Base-by-base conservation (phyloP, 2,113 vertebrate species). In the Eublepharis macularius region DNA sequence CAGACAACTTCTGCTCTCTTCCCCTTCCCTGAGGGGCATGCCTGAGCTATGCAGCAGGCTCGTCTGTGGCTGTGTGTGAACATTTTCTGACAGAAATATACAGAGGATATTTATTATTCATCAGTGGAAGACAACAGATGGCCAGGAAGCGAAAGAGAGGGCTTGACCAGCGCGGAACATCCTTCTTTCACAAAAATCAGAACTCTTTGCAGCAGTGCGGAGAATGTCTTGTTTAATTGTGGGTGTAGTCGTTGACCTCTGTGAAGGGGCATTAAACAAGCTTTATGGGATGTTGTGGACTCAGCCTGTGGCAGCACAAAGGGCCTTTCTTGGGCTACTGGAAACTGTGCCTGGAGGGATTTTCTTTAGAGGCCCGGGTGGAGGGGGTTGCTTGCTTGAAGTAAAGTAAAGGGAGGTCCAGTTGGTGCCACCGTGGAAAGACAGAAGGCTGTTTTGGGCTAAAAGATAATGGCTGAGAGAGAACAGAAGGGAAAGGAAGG, bases 191-290 rank as follows among this genome's bases (percentile, higher is more conserved):
- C 32, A 7, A 51, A 83, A 88, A 85, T 76, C 66, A 87, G 82
- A 87, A 41, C 75, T 87, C 90, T 85, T 88, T 0, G 0, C 4
- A 66, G 92, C 76, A 68, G 80, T 68, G 45, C 65, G 79, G 66
- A 89, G 83, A 13, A 41, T 65, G 73, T 57, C 16, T 1, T 69
- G 12, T 86, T 88, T 90, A 83, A 86, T 91, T 72, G 88, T 65
- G 91, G 91, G 90, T 83, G 88, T 84, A 85, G 88, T 72, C 77
- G 84, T 76, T 93, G 88, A 89, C 92, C 90, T 90, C 87, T 81
- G 5, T 49, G 14, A 86, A 88, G 90, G 86, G 86, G 76, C 76
- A 83, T 85, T 89, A 90, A 91, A n/a, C 86, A 87, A 91, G 86
- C 4, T 66, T 79, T 0, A 0, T 34, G 63, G 73, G 36, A 41